Percentiles rank a stretch among this genome's conserved stretches.
These are phyloP conservation scores for Dermolepida albohirtum DNA, from an alignment of 2,888 invertebrate genomes.

Conservation along the genomic window DNA sequence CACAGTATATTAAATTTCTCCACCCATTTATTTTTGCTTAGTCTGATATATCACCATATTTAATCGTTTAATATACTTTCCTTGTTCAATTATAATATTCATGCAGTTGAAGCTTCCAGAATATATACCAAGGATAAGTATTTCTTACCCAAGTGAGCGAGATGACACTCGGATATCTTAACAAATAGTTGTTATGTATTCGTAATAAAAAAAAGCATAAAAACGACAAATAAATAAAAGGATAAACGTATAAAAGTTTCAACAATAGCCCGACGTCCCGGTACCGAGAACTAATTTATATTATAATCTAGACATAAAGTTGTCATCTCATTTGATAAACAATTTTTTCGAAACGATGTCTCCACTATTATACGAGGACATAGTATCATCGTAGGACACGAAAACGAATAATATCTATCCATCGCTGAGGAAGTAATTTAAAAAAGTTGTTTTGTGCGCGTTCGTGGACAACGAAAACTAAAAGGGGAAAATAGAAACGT, in stretches of 20 bases:
- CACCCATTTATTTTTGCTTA: too few species aligned
- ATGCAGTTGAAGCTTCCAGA: too few species aligned
- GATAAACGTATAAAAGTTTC: slow-evolving; percentile 34
- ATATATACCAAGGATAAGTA: too few species aligned
- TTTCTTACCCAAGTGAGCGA: too few species aligned
- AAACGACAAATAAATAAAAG: slow-evolving; percentile 32
- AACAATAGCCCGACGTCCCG: slow-evolving; percentile 23
- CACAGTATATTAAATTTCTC: too few species aligned
- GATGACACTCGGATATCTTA: slow-evolving; percentile 8
- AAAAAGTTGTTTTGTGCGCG: slow-evolving; percentile 7
- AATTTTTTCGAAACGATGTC: slow-evolving; percentile 23
- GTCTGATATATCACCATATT: too few species aligned
- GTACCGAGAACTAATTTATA: slow-evolving; percentile 28
- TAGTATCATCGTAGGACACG: not conserved
- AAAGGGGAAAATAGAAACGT: not conserved
- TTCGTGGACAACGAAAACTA: slow-evolving; percentile 19
- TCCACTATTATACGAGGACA: not conserved
- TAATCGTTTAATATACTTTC: too few species aligned
- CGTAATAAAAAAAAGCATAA: slow-evolving; percentile 32
- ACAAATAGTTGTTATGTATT: slow-evolving; percentile 16
- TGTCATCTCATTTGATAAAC: slow-evolving; percentile 28
- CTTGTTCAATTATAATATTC: too few species aligned
- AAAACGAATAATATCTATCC: not conserved
- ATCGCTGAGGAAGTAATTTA: slow-evolving; percentile 20
- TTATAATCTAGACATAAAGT: slow-evolving; percentile 38